Conservation (phyloP, 2,888 invertebrate genomes). For the Congeria kusceri region DNA sequence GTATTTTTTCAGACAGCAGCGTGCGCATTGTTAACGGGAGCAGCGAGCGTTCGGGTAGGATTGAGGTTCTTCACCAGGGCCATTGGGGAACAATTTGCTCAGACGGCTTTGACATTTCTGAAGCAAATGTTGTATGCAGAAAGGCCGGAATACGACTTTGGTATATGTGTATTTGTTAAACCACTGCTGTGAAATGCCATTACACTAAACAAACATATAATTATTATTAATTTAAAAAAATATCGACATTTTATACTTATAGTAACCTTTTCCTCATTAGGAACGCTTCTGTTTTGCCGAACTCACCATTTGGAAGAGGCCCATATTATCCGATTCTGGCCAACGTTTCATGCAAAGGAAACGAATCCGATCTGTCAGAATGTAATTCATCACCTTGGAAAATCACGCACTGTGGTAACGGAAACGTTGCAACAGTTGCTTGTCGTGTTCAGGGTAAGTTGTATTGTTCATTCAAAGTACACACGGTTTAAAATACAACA, state of each 20-base stretch:
- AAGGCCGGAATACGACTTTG: conserved; percentile 29
- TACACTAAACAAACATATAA: too few species aligned
- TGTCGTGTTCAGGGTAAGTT: neutral
- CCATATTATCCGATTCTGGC: neutral
- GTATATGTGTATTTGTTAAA: conserved; percentile 1
- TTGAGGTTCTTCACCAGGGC: conserved; percentile 12
- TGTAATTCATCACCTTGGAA: conserved; percentile 2
- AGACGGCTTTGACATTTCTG: conserved; percentile 13
- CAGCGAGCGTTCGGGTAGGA: conserved; percentile 17
- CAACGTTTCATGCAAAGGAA: neutral
- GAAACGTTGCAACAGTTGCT: neutral
- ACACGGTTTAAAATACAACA: too few species aligned
- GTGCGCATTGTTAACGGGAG: conserved; percentile 25
- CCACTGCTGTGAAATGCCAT: too few species aligned
- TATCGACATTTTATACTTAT: too few species aligned
- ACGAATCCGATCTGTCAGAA: neutral
- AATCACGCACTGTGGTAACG: neutral
- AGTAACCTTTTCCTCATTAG: neutral
- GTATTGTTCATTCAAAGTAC: too few species aligned
- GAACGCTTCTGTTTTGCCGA: conserved; percentile 1
- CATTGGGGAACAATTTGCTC: conserved; percentile 28
- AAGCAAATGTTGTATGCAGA: conserved; percentile 30
- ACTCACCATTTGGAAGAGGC: neutral
- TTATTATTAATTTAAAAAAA: too few species aligned
- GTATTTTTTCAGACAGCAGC: conserved; percentile 15